Evolutionary conservation across 2,888 invertebrate genomes (phyloP), one percentile per base, ranked within the genome.

Genomic region (Melitaea athalia): DNA sequence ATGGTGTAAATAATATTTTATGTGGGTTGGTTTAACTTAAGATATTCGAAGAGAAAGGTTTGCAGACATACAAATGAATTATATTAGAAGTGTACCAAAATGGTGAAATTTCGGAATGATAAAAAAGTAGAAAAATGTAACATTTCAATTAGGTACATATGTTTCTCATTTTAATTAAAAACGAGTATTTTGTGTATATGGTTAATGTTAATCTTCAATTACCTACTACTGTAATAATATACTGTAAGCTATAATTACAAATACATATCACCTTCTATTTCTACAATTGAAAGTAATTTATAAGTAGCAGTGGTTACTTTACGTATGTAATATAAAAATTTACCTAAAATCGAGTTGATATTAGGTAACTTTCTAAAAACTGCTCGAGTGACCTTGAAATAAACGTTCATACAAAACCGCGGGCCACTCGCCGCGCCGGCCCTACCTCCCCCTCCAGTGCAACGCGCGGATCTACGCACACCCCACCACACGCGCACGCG

Each of bases 281-380:
- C 14, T 42, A 59, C 42, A 43, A 63, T 65, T 38, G 52, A 63
- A 60, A 66, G 59, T n/a, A 66, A 59, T 59, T 33, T 38, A 24
- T 24, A 38, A 52, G 15, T 38, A 59, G 12, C 33, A 50, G 50
- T 31, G 50, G 49, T 63, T 47, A 63, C 62, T 67, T 42, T 59
- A 61, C 38, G 59, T 63, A 62, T 53, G 49, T 67, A 67, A 70
- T 55, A 79, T 79, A 78, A 81, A 77, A 85, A 86, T 80, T 88
- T 84, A 86, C 80, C 83, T 85, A 85, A 87, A 83, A 83, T 81
- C 78, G 79, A 85, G 81, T 78, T 73, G 77, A 78, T 78, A 76
- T 88, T 86, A 88, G 89, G 88, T 90, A 88, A 92, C 93, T 93
- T 93, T 93, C 93, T 92, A 93, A 93, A 92, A 91, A 91, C 89